Conservation (phyloP, 2,797 vertebrate genomes). For the Lycodopsis pacificus region DNA sequence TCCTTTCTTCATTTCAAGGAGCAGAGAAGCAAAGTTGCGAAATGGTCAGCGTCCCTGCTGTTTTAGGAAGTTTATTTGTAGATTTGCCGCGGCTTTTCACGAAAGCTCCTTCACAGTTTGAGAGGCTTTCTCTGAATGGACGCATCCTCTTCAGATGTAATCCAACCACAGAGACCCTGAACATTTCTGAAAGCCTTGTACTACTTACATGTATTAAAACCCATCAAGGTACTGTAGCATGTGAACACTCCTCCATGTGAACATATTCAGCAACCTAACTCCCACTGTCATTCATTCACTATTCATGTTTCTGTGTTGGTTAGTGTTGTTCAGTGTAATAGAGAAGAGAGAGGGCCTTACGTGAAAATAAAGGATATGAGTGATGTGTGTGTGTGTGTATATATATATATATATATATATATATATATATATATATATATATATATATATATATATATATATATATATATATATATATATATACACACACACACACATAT, state of each 20-base stretch:
- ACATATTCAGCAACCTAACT: background rate
- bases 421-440: too few species aligned
- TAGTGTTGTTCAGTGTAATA: background rate
- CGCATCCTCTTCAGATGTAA: background rate
- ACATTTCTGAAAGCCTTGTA: background rate
- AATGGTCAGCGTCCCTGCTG: background rate
- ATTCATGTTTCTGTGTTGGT: background rate
- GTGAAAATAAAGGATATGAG: background rate
- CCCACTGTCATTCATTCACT: background rate
- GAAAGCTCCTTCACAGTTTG: slow-evolving; percentile 1
- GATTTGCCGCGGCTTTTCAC: slow-evolving; percentile 8
- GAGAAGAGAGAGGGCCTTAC: background rate
- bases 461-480: too few species aligned
- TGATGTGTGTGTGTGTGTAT: too few species aligned
- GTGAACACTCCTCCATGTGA: background rate
- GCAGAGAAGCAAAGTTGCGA: background rate
- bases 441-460: too few species aligned
- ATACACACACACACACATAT: background rate
- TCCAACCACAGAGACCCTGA: background rate
- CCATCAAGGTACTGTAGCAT: background rate
- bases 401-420: too few species aligned
- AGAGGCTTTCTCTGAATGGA: background rate
- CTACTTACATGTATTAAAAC: background rate
- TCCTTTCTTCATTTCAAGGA: background rate
- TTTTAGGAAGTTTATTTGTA: slow-evolving; percentile 2